Evolutionary conservation across 2,113 vertebrate species (phyloP).

Genomic region (Tragulus kanchil): DNA sequence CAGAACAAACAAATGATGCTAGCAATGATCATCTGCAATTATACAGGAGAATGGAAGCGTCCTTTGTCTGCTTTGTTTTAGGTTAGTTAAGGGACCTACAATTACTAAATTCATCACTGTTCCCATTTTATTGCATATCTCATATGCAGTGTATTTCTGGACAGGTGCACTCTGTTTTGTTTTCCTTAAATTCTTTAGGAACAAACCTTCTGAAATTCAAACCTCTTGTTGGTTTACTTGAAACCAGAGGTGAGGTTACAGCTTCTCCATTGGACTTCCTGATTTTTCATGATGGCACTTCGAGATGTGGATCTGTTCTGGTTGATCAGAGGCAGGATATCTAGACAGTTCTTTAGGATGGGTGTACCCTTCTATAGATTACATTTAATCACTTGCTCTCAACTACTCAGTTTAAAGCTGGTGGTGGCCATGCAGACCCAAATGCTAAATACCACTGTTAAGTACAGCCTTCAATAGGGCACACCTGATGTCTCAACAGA

Average conservation of each 20-base stretch:
- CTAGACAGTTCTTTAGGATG: neutral
- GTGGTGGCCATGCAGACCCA: neutral
- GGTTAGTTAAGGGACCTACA: neutral
- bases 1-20: too few relatives aligned
- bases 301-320: neutral
- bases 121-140: neutral
- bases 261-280: conserved; percentile 30
- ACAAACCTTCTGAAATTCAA: neutral
- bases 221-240: neutral
- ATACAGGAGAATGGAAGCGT: neutral
- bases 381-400: neutral
- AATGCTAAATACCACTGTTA: neutral
- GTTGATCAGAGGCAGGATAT: neutral
- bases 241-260: neutral
- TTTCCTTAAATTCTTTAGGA: neutral
- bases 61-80: neutral
- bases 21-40: neutral
- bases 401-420: neutral
- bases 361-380: neutral
- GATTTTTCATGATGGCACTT: neutral
- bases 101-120: neutral
- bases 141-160: neutral
- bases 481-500: neutral
- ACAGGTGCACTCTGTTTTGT: neutral
- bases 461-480: neutral